Base-by-base conservation (phyloP, 37 sponge, comb jelly and placozoan genomes). In the Halisarca cf. caerulea region DNA sequence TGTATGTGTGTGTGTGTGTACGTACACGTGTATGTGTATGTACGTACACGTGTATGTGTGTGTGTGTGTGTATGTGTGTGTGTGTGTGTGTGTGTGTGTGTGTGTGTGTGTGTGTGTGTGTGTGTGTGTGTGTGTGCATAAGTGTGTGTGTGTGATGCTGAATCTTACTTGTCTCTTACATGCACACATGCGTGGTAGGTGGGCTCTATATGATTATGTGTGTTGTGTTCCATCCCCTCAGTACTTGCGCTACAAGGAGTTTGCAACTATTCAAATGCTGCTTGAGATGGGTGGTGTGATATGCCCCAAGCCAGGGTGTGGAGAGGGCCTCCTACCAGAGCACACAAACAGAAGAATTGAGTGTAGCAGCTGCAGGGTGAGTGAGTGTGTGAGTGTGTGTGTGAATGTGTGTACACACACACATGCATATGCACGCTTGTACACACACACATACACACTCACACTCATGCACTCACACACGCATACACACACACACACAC, bases 261-360 rank as follows among this genome's bases (percentile, higher is more conserved):
- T 98, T 68, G 96, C 88, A 5, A 89, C 96, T 21, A 96, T 95
- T 80, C 92, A 91, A 79, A 91, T 58, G 47, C 54, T 95, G 35
- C 84, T 95, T 43, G 69, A 93, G 85, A 91, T 89, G 88, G 98
- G 98, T 0, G 98, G 97, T 41, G 82, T 94, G 40, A 71, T 94
- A 41, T 96, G 96, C 58, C 96, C 96, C 23, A 20, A 66, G 11
- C 23, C 57, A 18, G 74, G 53, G 6, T 96, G 96, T 93, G 94
- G 94, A 2, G 78, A 75, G 54, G 94, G 94, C 6, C 68, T 96
- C 0, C 85, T 96, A 0, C 87, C 91, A 17, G 96, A 93, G 2
- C 77, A 84, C 17, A 39, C 21, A 0, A 70, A 45, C 0, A 66
- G 78, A 3, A 84, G 95, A 38, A 71, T 95, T 21, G 79, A 87